Percentiles rank a stretch among this genome's conserved stretches.
These are phyloP conservation scores for Macrotrachela quadricornifera DNA, from an alignment of 1,140 invertebrate species.

Conservation along the genomic window DNA sequence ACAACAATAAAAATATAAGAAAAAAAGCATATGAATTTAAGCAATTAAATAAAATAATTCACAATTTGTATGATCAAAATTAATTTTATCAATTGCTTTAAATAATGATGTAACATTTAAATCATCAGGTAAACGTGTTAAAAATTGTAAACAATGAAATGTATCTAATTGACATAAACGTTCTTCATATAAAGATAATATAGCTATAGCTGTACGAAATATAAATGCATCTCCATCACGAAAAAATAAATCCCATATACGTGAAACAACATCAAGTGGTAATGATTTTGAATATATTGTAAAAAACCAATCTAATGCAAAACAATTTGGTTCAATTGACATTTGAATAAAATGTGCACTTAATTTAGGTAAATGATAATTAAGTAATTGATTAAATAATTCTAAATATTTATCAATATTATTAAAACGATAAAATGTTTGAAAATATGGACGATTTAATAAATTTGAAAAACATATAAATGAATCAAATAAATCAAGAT, in stretches of 20 bases:
- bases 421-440: slow-evolving; percentile 13
- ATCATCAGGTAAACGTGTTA: slow-evolving; percentile 57
- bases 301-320: slow-evolving; percentile 69
- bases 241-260: slow-evolving; percentile 68
- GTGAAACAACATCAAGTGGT: slow-evolving; percentile 59
- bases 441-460: slow-evolving; percentile 34
- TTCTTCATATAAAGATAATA: slow-evolving; percentile 58
- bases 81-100: slow-evolving; percentile 39
- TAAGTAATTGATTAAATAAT: slow-evolving; percentile 49
- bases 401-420: slow-evolving; percentile 62
- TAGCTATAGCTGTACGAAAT: slow-evolving; percentile 57
- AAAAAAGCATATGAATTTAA: no score
- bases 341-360: slow-evolving; percentile 43
- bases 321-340: slow-evolving; percentile 54
- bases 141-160: slow-evolving; percentile 58
- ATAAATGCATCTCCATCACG: slow-evolving; percentile 68
- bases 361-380: slow-evolving; percentile 48
- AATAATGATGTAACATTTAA: slow-evolving; percentile 47
- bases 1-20: no score
- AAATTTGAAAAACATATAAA: slow-evolving; percentile 70
- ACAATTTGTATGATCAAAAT: no score
- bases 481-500: slow-evolving; percentile 59
- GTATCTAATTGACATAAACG: slow-evolving; percentile 58
- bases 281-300: slow-evolving; percentile 51
- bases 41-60: no score